phyloP scores from a whole-genome alignment of 2,888 invertebrate species.

The Melikaiella ostensackeni region DNA sequence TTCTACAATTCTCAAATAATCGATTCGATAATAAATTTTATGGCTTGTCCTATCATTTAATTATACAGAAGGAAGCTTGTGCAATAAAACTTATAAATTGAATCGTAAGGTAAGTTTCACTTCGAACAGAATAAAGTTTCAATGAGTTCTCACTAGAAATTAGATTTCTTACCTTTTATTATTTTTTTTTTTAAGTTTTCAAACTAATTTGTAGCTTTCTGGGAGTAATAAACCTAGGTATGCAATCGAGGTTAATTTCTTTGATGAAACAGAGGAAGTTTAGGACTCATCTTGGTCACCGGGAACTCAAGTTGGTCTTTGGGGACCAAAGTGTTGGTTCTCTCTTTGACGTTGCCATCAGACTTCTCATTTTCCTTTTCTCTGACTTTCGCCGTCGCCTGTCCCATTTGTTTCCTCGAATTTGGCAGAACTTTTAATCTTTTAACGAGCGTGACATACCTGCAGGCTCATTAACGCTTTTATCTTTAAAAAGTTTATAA shows the following conservation, averaged over 20 bases:
- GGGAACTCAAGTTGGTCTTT: slow-evolving; percentile 5
- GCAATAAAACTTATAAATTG: too few relatives aligned
- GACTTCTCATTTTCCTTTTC: background rate
- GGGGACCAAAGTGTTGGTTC: background rate
- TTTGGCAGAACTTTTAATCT: slow-evolving; percentile 2
- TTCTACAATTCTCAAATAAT: too few relatives aligned
- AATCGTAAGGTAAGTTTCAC: too few relatives aligned
- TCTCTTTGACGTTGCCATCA: background rate
- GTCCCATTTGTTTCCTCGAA: slow-evolving; percentile 13
- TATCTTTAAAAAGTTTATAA: background rate
- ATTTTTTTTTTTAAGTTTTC: background rate
- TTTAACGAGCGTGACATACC: slow-evolving; percentile 1
- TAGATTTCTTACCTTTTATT: background rate
- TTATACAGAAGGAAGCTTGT: too few relatives aligned
- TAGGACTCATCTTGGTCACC: background rate
- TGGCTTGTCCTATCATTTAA: too few relatives aligned
- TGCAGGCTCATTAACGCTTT: background rate
- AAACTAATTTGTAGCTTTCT: background rate
- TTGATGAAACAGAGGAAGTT: slow-evolving; percentile 1
- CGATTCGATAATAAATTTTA: too few relatives aligned
- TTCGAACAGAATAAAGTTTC: background rate
- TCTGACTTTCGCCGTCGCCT: background rate
- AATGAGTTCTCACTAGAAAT: background rate
- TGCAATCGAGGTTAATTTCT: slow-evolving; percentile 8
- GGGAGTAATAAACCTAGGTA: background rate